A percentile compares a stretch with the other conserved stretches of the same genome.
phyloP scores from a whole-genome alignment of 2,797 vertebrate species.

The Scomberomorus guttatus region DNA sequence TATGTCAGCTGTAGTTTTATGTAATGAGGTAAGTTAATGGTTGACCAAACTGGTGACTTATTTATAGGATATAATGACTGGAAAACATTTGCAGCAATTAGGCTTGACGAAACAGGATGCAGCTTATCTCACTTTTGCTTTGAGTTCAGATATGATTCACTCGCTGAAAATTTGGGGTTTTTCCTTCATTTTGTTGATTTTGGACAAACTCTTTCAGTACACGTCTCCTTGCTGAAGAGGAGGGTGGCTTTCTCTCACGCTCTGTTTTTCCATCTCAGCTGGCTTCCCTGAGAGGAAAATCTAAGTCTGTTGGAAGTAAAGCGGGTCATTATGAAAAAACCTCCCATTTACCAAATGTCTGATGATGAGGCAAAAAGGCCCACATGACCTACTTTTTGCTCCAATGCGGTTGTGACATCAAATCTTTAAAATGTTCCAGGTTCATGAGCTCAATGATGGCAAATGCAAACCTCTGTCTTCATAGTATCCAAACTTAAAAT shows the following conservation, averaged over 20 bases:
- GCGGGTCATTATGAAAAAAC: slow-evolving; percentile 43
- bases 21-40: neutral
- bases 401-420: slow-evolving; percentile 29
- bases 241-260: slow-evolving; percentile 21
- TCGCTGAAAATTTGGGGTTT: slow-evolving; percentile 16
- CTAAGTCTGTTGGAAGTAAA: slow-evolving; percentile 62
- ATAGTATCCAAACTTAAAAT: slow-evolving; percentile 6
- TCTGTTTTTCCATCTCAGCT: slow-evolving; percentile 69
- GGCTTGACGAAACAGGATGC: neutral
- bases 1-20: neutral
- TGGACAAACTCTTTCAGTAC: slow-evolving; percentile 34
- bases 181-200: slow-evolving; percentile 39
- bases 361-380: slow-evolving; percentile 29
- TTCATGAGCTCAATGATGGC: slow-evolving; percentile 4
- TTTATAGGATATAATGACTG: slow-evolving; percentile 6
- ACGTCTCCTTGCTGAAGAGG: slow-evolving; percentile 16
- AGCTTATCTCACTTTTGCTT: slow-evolving; percentile 1
- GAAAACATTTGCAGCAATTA: neutral
- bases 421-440: slow-evolving; percentile 15
- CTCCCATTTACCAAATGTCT: slow-evolving; percentile 54
- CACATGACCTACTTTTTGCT: slow-evolving; percentile 63
- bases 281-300: slow-evolving; percentile 74
- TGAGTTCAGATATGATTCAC: slow-evolving; percentile 26
- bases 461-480: slow-evolving; percentile 23
- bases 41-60: neutral